Percentiles rank a stretch among this genome's conserved stretches.
These are phyloP conservation scores for Scotopteryx bipunctaria DNA, from an alignment of 2,888 invertebrate genomes.

Conservation along the genomic window DNA sequence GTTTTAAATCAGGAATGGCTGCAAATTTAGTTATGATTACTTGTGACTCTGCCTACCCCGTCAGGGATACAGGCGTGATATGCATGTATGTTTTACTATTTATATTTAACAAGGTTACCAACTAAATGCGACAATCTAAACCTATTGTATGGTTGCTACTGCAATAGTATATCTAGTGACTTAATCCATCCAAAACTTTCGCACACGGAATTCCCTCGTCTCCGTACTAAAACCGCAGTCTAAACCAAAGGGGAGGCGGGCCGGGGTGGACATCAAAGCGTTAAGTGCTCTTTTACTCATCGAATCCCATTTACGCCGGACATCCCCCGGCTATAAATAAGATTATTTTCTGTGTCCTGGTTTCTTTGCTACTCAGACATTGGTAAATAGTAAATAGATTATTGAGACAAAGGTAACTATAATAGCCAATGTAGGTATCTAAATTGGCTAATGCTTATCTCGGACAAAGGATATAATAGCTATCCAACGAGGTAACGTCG, in stretches of 20 bases:
- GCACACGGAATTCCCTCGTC: slow-evolving; percentile 33
- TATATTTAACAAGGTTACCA: no score
- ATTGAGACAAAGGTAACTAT: no score
- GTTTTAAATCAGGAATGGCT: no score
- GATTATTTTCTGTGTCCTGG: slow-evolving; percentile 66
- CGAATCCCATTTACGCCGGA: slow-evolving; percentile 66
- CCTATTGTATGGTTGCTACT: neutral
- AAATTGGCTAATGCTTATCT: no score
- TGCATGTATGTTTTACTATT: no score
- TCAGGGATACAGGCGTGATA: no score
- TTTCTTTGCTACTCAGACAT: slow-evolving; percentile 26
- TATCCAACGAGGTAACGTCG: no score
- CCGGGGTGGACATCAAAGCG: slow-evolving; percentile 80
- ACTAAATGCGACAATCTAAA: no score
- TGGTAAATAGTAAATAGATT: slow-evolving; percentile 8
- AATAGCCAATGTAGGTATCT: no score
- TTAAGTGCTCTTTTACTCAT: slow-evolving; percentile 78
- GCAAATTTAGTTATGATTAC: no score
- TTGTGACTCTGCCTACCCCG: no score
- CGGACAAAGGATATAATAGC: no score
- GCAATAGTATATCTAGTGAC: neutral
- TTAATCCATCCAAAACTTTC: neutral
- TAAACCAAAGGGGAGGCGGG: slow-evolving; percentile 60
- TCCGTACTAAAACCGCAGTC: slow-evolving; percentile 16
- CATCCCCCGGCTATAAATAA: slow-evolving; percentile 76